Base-by-base conservation (phyloP, 2,797 vertebrate genomes). In the Anabacerthia variegaticeps region DNA sequence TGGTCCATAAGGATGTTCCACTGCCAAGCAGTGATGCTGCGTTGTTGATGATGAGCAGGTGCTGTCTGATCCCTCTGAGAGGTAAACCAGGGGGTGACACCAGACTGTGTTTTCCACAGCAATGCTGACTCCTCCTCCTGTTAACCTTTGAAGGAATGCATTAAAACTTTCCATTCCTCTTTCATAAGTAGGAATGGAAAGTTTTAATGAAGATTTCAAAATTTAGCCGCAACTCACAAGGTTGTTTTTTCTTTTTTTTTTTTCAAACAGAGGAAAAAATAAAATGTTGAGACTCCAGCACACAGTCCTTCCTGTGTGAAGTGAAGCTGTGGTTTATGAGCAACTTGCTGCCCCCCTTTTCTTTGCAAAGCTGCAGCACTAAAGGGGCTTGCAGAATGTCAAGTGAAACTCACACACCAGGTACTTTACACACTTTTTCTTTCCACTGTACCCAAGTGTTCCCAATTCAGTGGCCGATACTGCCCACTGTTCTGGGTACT, bases 261-360 rank as follows among this genome's bases (percentile, higher is more conserved):
- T 82, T 93, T 71, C 4, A 14, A 81, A 69, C 11, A 5, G 44
- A 56, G 51, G 55, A 2, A 23, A n/a, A 34, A 48, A 39, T 15
- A 36, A 22, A 8, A 7, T 9, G 34, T 2, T 59, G 49, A 78
- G 32, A 1, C 80, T 20, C 2, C 4, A 77, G 62, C 66, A 12
- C 1, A 4, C 48, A 37, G 30, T 32, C 41, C 66, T 95, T 96
- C 95, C 85, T 28, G 67, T 89, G 85, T 49, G 92, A 93, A 89
- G 55, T 71, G 68, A 32, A 61, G 67, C 71, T 96, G 95, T 87
- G 95, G 96, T 92, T 96, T 94, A 14, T 32, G 30, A 89, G 51
- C 81, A 63, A 12, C 28, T 63, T 41, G 92, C 41, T 93, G 91
- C 78, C 81, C 75, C 49, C 34, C 39, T 88, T 73, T 63, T 32